phyloP scores from a whole-genome alignment of 1,140 invertebrate genomes.

The Trachymyrmex septentrionalis region DNA sequence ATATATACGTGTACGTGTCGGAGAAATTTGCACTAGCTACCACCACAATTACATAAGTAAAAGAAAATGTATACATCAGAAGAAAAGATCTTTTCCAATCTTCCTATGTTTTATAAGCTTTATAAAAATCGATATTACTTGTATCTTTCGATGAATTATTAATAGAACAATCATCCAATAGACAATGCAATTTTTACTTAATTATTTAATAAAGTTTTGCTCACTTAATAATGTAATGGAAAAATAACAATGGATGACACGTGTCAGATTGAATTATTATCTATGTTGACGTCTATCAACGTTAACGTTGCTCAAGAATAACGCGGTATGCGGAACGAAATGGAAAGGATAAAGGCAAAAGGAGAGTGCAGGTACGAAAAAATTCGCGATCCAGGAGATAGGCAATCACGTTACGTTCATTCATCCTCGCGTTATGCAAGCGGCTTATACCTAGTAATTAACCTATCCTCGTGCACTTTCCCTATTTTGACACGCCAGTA shows the following conservation, averaged over 20 bases:
- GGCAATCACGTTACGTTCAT: constrained; percentile 44
- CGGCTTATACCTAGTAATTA: constrained; percentile 41
- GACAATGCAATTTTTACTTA: not conserved
- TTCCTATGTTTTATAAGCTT: not conserved
- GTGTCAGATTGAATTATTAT: constrained; percentile 19
- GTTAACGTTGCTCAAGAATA: not conserved
- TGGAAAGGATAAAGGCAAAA: constrained; percentile 26
- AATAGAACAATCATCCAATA: not conserved
- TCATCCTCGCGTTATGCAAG: constrained; percentile 50
- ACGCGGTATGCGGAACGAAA: constrained; percentile 5
- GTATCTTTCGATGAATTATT: not conserved
- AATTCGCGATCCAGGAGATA: constrained; percentile 31
- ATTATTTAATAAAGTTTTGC: not conserved
- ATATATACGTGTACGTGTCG: not conserved
- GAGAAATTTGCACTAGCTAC: constrained; percentile 3
- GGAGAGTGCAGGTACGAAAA: not conserved
- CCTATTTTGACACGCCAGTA: constrained; percentile 58
- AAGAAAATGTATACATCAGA: not conserved
- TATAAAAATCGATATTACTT: not conserved
- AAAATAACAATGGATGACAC: not conserved
- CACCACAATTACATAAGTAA: constrained; percentile 18
- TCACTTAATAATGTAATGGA: not conserved
- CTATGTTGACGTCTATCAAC: not conserved
- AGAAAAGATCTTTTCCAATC: too few relatives aligned
- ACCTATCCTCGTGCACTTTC: constrained; percentile 43